These are phyloP conservation scores for Pantala flavescens DNA, from an alignment of 1,140 invertebrate species.

Conservation along the genomic window DNA sequence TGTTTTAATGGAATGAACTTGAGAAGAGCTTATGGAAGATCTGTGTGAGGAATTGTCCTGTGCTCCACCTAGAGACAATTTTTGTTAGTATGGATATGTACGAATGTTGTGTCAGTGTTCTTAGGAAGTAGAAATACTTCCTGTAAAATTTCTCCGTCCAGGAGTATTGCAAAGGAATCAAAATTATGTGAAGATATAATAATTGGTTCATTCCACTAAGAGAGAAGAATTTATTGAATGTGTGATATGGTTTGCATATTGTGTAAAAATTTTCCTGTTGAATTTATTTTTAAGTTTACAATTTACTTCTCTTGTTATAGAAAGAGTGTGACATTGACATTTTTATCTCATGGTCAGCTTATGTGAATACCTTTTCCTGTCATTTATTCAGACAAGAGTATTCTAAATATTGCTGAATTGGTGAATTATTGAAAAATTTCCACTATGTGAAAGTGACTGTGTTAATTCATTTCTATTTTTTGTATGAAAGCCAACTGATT, in stretches of 20 bases:
- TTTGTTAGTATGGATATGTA: not conserved
- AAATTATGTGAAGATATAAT: not conserved
- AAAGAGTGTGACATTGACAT: too few species aligned
- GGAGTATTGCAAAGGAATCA: slow-evolving; percentile 9
- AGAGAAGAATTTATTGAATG: slow-evolving; percentile 2
- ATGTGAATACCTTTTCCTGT: too few species aligned
- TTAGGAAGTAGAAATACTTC: not conserved
- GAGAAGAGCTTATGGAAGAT: not conserved
- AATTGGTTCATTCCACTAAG: not conserved
- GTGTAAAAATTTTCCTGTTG: too few species aligned
- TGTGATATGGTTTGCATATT: not conserved
- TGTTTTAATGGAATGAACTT: not conserved
- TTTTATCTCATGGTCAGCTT: too few species aligned
- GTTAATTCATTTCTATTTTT: not conserved
- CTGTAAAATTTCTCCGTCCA: not conserved
- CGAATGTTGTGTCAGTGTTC: not conserved
- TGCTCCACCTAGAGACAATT: too few species aligned
- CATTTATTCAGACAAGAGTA: too few species aligned
- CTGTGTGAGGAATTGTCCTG: too few species aligned
- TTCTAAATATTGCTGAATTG: too few species aligned
- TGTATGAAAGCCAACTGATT: not conserved
- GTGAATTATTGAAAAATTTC: too few species aligned
- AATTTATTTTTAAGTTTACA: too few species aligned
- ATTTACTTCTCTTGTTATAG: too few species aligned
- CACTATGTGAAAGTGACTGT: too few species aligned